Evolutionary conservation across 1,140 invertebrate species (phyloP).

Genomic region (Procambarus virginalis): DNA sequence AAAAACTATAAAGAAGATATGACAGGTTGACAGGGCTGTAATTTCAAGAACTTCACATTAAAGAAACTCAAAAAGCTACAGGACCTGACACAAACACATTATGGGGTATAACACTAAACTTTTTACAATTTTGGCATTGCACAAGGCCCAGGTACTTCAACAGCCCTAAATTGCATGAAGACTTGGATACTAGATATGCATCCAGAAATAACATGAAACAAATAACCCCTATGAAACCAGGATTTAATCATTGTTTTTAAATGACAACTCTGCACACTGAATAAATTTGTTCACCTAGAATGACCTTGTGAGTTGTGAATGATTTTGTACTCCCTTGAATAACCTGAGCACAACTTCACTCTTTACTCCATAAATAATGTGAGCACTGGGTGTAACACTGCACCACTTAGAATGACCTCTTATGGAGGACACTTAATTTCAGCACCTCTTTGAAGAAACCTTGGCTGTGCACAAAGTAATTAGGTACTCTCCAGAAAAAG

Average conservation of each 20-base stretch:
- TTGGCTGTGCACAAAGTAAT: not conserved
- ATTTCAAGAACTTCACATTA: not conserved
- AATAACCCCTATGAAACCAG: not conserved
- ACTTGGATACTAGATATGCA: not conserved
- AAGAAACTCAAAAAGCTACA: not conserved
- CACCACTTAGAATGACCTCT: not conserved
- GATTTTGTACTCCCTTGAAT: constrained; percentile 43
- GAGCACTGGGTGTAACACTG: constrained; percentile 1
- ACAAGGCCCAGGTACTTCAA: not conserved
- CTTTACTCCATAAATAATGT: not conserved
- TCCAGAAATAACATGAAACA: not conserved
- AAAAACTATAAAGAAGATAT: not conserved
- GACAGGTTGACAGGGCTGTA: not conserved
- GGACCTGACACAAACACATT: not conserved
- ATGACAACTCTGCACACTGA: not conserved
- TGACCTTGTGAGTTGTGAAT: constrained; percentile 10
- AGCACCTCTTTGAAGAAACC: not conserved
- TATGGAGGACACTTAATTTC: not conserved
- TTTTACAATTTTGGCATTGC: not conserved
- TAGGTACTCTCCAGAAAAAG: constrained; percentile 12
- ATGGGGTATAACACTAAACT: not conserved
- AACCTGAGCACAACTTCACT: constrained; percentile 24
- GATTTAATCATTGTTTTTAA: not conserved
- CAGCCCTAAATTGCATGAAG: not conserved
- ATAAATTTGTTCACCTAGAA: constrained; percentile 13